Base-by-base conservation (phyloP, 2,113 vertebrate species). In the Nicator chloris region DNA sequence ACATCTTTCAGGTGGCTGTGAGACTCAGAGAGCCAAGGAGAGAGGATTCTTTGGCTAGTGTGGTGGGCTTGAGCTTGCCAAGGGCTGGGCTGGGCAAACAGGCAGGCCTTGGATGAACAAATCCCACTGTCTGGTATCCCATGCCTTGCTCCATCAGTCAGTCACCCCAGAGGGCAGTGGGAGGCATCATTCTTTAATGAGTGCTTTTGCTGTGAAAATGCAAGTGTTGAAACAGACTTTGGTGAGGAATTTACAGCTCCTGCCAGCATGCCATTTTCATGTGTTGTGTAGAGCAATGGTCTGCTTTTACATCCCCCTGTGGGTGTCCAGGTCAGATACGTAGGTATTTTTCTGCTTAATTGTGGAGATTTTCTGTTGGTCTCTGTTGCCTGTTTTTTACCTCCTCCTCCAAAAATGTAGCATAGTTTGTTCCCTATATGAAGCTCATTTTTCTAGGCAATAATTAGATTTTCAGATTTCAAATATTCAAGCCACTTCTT, bases 401-500 rank as follows among this genome's bases (percentile, higher is more conserved):
- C 27, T 33, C 33, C 66, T 63, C 33, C 44, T 88, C 45, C 47
- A 92, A 77, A 69, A 90, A 79, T n/a, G 61, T 40, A 37, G 14
- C 14, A 17, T 16, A 12, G 64, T 90, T 22, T 24, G 35, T 40
- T 89, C 26, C 65, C 50, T 69, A 8, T 10, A 40, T 28, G 39
- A 77, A 59, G 57, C 71, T 75, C 42, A 26, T 72, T 89, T 93
- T 85, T 73, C 45, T 77, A 37, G 76, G 81, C 42, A 71, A 39
- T 64, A 72, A 86, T 82, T 91, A 72, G 76, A 83, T 95, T 88
- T 75, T 68, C 54, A 59, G 17, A 66, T 94, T 93, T 84, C 40
- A 45, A 30, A 66, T 39, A 22, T 63, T 89, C 5, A 19, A 82
- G 69, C 40, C 26, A 12, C 79, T 40, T 6, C 23, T 40, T 93